Percentiles rank a stretch among this genome's conserved stretches.
These are phyloP conservation scores for Lindbergichthys nudifrons DNA, from an alignment of 2,797 vertebrate genomes.

Conservation along the genomic window DNA sequence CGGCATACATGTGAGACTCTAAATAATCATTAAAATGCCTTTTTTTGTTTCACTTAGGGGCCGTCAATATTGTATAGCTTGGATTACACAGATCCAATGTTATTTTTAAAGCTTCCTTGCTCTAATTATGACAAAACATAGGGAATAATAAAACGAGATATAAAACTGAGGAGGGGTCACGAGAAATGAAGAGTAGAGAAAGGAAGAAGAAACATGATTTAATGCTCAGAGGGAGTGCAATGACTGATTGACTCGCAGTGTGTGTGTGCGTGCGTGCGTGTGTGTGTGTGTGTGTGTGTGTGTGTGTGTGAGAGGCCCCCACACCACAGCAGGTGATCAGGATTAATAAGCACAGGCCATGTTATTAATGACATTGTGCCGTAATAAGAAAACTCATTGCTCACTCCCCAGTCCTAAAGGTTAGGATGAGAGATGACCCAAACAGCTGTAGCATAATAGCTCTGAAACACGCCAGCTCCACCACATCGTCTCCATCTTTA, in stretches of 20 bases:
- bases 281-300: no score
- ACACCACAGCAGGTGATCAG: constrained; percentile 76
- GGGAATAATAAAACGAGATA: constrained; percentile 17
- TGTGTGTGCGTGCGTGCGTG: neutral
- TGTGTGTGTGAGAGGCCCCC: constrained; percentile 36
- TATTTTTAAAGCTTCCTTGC: no score
- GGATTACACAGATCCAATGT: no score
- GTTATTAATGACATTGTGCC: constrained; percentile 80
- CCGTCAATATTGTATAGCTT: no score
- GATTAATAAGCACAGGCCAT: constrained; percentile 74
- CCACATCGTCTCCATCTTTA: constrained; percentile 75
- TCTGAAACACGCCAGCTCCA: constrained; percentile 63
- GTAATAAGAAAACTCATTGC: constrained; percentile 81
- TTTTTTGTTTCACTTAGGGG: no score
- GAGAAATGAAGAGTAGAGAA: constrained; percentile 48
- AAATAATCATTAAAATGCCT: fast-evolving
- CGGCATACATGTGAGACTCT: neutral
- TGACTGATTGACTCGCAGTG: constrained; percentile 71
- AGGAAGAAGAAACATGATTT: constrained; percentile 56
- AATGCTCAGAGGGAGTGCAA: constrained; percentile 52
- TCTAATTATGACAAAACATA: neutral
- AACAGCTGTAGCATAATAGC: constrained; percentile 74
- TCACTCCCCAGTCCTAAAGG: constrained; percentile 79
- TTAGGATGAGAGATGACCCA: constrained; percentile 79
- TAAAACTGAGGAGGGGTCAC: constrained; percentile 18